A percentile compares a stretch with the other conserved stretches of the same genome.
phyloP scores from a whole-genome alignment of 1,140 invertebrate genomes.

The Trichogramma pretiosum region DNA sequence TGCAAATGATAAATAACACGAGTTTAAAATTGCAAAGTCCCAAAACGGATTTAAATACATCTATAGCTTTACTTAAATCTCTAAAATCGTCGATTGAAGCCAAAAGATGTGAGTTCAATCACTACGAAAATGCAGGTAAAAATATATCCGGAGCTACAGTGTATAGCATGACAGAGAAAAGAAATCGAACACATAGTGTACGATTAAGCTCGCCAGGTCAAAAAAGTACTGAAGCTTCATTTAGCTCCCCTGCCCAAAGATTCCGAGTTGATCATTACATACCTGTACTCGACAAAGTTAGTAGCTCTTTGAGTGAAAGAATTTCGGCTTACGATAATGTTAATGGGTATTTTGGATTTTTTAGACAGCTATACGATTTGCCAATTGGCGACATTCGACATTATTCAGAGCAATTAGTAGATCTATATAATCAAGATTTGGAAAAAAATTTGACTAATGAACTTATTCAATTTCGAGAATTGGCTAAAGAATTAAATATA shows the following conservation, averaged over 20 bases:
- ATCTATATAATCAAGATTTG: conserved; percentile 15
- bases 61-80: conserved; percentile 15
- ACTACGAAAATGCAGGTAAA: conserved; percentile 16
- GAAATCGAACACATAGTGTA: conserved; percentile 12
- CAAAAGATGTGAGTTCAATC: conserved; percentile 14
- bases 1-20: conserved; percentile 18
- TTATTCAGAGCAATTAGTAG: neutral
- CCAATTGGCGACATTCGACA: conserved; percentile 4
- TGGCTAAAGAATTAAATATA: conserved; percentile 4
- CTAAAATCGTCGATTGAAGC: conserved; percentile 17
- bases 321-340: conserved; percentile 10
- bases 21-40: conserved; percentile 16
- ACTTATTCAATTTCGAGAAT: conserved; percentile 9
- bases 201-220: conserved; percentile 13
- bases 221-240: conserved; percentile 6
- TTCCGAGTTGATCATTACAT: conserved; percentile 16
- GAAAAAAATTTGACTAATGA: conserved; percentile 14
- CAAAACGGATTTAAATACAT: conserved; percentile 18
- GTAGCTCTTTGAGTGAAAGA: conserved; percentile 8
- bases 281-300: conserved; percentile 10
- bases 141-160: conserved; percentile 9
- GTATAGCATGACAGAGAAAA: neutral
- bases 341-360: conserved; percentile 11
- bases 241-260: conserved; percentile 8
- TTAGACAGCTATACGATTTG: conserved; percentile 8